These are phyloP conservation scores for Aphidius ervi DNA, from an alignment of 1,140 invertebrate genomes.

Conservation along the genomic window DNA sequence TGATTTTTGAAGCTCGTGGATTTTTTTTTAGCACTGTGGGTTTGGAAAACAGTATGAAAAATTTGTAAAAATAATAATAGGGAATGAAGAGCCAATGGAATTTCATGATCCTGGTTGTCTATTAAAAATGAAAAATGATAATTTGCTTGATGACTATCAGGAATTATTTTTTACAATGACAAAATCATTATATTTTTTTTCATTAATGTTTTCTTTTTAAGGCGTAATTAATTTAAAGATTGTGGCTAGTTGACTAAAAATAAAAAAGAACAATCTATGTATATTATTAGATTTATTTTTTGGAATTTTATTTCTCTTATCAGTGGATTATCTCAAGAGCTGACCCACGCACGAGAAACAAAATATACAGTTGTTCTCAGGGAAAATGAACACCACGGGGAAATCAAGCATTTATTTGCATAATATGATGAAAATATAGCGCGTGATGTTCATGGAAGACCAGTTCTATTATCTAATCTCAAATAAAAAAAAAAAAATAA, in stretches of 20 bases:
- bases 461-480: conserved; percentile 22
- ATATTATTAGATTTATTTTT: not conserved
- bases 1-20: too few relatives aligned
- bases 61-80: too few relatives aligned
- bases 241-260: not conserved
- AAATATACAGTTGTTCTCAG: conserved; percentile 6
- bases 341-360: not conserved
- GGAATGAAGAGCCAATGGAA: too few relatives aligned
- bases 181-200: not conserved
- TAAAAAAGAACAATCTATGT: not conserved
- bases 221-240: not conserved
- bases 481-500: not conserved
- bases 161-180: too few relatives aligned
- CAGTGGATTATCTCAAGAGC: not conserved
- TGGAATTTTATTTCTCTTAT: not conserved
- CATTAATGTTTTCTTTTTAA: not conserved
- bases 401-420: conserved; percentile 55
- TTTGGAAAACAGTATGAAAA: too few relatives aligned
- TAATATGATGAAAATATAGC: conserved; percentile 51
- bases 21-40: too few relatives aligned
- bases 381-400: conserved; percentile 44
- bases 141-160: too few relatives aligned
- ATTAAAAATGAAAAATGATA: too few relatives aligned
- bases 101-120: too few relatives aligned
- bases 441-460: conserved; percentile 43